Evolutionary conservation across 2,113 vertebrate species (phyloP).

Genomic region (Gymnogyps californianus): DNA sequence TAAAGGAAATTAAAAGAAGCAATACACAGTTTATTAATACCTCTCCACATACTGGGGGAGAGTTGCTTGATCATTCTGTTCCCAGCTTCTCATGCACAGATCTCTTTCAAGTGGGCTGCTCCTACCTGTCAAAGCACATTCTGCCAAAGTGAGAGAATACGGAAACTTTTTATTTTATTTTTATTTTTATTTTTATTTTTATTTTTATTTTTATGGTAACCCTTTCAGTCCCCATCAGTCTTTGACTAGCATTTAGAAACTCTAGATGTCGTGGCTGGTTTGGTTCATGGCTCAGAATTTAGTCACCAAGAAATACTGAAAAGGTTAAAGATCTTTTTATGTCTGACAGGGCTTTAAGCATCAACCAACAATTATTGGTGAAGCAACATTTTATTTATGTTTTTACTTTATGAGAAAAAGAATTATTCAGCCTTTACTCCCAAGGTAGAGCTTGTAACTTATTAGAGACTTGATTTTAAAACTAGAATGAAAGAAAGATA

Average conservation of each 20-base stretch:
- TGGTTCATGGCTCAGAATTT: background rate
- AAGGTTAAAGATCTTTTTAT: background rate
- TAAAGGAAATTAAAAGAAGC: background rate
- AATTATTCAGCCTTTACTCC: background rate
- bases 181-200: background rate
- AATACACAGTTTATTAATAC: background rate
- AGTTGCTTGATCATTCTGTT: background rate
- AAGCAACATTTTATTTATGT: background rate
- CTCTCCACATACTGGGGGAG: background rate
- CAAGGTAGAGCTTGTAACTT: background rate
- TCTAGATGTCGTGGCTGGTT: background rate
- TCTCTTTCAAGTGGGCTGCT: background rate
- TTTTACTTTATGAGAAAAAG: background rate
- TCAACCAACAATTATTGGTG: background rate
- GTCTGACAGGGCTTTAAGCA: background rate
- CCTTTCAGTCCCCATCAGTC: background rate
- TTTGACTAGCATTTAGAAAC: background rate
- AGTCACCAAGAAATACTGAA: background rate
- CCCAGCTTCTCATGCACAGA: background rate
- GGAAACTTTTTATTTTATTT: background rate
- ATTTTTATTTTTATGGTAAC: background rate
- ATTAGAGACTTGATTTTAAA: background rate
- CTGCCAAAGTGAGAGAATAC: background rate
- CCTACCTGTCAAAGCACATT: background rate
- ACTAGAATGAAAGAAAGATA: background rate